phyloP scores from a whole-genome alignment of 2,797 vertebrate genomes.

The Botia almorhae region DNA sequence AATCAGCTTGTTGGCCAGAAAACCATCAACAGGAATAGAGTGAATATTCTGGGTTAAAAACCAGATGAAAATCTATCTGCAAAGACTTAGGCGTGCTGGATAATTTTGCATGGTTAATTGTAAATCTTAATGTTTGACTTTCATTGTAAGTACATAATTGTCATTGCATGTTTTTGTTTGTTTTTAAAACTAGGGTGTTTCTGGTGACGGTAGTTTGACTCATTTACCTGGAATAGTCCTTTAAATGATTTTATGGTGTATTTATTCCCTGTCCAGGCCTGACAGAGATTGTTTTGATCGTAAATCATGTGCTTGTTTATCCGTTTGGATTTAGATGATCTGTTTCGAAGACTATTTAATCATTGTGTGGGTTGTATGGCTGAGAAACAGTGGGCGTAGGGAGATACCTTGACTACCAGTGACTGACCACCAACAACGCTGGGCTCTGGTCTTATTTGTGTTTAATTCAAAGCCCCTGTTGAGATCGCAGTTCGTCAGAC shows the following conservation, averaged over 20 bases:
- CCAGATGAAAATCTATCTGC: not conserved
- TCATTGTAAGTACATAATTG: not conserved
- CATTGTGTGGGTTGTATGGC: constrained; percentile 14
- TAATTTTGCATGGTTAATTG: not conserved
- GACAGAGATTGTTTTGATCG: constrained; percentile 4
- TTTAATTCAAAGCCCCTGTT: constrained; percentile 51
- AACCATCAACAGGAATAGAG: too few species aligned
- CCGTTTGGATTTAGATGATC: constrained; percentile 27
- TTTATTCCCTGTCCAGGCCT: not conserved
- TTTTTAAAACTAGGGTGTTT: not conserved
- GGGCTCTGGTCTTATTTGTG: constrained; percentile 50
- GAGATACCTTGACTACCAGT: constrained; percentile 46
- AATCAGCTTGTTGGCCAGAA: not conserved
- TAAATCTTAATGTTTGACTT: not conserved
- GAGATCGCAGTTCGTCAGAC: constrained; percentile 44
- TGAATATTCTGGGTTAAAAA: too few species aligned
- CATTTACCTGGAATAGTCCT: not conserved
- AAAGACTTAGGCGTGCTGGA: not conserved
- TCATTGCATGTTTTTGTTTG: not conserved
- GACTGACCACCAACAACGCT: constrained; percentile 57
- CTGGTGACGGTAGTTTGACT: not conserved
- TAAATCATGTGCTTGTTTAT: constrained; percentile 45
- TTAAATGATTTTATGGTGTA: not conserved
- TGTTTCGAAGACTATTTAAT: not conserved
- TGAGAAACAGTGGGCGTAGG: constrained; percentile 41